phyloP scores from a whole-genome alignment of 2,113 vertebrate species.

The Nesoenas mayeri region DNA sequence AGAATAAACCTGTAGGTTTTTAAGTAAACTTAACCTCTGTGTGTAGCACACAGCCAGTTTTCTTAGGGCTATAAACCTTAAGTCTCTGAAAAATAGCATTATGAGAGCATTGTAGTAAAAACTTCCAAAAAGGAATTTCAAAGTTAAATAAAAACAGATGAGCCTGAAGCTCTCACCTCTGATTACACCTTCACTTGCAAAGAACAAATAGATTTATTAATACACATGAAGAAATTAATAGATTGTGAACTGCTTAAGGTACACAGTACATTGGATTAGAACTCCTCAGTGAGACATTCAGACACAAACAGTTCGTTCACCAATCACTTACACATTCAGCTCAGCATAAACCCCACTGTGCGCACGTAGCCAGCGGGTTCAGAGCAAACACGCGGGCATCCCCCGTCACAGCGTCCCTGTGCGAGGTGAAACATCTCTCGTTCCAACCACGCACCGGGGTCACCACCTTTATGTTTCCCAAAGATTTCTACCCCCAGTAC shows the following conservation, averaged over 20 bases:
- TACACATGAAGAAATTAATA: not conserved
- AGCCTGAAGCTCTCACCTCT: not conserved
- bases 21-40: not conserved
- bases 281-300: not conserved
- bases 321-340: not conserved
- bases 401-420: too few species aligned
- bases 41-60: not conserved
- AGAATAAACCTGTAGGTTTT: not conserved
- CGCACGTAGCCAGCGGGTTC: not conserved
- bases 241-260: not conserved
- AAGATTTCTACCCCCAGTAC: too few species aligned
- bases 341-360: not conserved
- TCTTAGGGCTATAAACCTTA: not conserved
- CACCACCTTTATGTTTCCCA: not conserved
- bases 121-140: not conserved
- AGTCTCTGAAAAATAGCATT: not conserved
- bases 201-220: not conserved
- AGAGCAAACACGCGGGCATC: not conserved
- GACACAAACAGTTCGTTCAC: not conserved
- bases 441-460: accelerated
- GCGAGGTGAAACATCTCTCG: too few species aligned
- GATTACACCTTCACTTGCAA: not conserved
- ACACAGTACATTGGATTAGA: not conserved
- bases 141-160: not conserved
- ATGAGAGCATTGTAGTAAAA: not conserved